phyloP scores from a whole-genome alignment of 2,888 invertebrate genomes.

The Acanthopleura granulata region DNA sequence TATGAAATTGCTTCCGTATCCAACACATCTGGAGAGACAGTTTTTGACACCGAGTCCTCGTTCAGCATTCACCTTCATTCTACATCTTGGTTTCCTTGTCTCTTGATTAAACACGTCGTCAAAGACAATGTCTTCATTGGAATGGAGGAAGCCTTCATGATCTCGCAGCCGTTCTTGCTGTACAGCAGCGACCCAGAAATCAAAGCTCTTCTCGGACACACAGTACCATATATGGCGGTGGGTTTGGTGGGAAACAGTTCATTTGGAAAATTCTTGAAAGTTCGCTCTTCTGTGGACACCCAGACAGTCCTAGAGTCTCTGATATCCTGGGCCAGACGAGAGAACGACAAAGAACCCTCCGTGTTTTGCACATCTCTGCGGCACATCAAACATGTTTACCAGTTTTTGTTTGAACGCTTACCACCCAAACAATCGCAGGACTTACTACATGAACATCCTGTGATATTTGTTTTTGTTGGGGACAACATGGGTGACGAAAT shows the following conservation, averaged over 20 bases:
- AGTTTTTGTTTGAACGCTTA: conserved; percentile 48
- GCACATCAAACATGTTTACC: conserved; percentile 59
- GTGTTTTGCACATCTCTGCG: conserved; percentile 49
- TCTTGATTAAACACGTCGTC: conserved; percentile 27
- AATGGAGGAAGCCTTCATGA: not conserved
- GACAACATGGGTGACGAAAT: conserved; percentile 13
- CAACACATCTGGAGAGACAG: conserved; percentile 33
- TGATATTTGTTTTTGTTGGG: conserved; percentile 54
- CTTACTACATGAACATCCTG: conserved; percentile 51
- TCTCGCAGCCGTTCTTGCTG: conserved; percentile 34
- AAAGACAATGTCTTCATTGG: conserved; percentile 22
- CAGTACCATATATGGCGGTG: conserved; percentile 53
- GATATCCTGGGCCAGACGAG: conserved; percentile 50
- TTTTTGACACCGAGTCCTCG: conserved; percentile 49
- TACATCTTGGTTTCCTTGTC: conserved; percentile 56
- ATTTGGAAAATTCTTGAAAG: conserved; percentile 49
- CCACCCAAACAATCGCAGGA: conserved; percentile 48
- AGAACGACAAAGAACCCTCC: conserved; percentile 32
- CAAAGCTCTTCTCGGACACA: conserved; percentile 45
- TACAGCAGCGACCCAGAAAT: conserved; percentile 37
- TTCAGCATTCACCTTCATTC: conserved; percentile 52
- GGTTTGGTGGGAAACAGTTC: conserved; percentile 31
- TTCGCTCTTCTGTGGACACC: conserved; percentile 42
- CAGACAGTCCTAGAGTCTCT: conserved; percentile 47
- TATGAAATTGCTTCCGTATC: conserved; percentile 36